phyloP scores from a whole-genome alignment of 2,113 vertebrate species.

The Butorides virescens region DNA sequence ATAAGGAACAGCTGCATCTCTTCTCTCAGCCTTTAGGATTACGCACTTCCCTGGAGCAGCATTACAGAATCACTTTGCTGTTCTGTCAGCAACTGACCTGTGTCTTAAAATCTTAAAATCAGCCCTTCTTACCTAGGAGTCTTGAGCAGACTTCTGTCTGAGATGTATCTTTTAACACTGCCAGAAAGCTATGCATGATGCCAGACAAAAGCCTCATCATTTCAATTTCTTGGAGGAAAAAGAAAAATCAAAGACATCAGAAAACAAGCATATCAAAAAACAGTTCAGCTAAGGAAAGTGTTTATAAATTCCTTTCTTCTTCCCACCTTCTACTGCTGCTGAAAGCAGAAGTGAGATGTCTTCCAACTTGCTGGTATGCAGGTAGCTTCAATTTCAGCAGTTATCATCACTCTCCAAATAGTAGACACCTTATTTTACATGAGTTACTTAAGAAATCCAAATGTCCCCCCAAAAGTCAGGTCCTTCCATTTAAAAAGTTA shows the following conservation, averaged over 20 bases:
- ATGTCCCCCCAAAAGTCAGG: neutral
- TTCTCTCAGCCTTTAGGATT: neutral
- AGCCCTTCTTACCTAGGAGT: neutral
- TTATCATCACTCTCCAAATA: neutral
- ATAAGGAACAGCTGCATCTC: neutral
- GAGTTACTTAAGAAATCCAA: neutral
- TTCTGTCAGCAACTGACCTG: neutral
- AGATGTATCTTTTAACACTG: neutral
- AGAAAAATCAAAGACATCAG: neutral
- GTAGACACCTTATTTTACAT: neutral
- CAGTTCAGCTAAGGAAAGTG: neutral
- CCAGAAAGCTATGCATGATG: neutral
- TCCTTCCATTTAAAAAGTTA: neutral
- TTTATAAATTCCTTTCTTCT: neutral
- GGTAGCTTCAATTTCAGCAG: neutral
- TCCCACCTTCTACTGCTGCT: neutral
- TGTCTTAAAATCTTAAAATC: neutral
- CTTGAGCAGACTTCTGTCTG: neutral
- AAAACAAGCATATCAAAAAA: neutral
- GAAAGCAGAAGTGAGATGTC: neutral
- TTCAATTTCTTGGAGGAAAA: neutral
- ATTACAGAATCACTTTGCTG: neutral
- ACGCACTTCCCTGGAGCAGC: rapidly evolving
- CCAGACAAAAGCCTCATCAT: neutral
- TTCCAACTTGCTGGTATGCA: neutral